Conservation (phyloP, 2,797 vertebrate genomes). For the Apogon talboti region DNA sequence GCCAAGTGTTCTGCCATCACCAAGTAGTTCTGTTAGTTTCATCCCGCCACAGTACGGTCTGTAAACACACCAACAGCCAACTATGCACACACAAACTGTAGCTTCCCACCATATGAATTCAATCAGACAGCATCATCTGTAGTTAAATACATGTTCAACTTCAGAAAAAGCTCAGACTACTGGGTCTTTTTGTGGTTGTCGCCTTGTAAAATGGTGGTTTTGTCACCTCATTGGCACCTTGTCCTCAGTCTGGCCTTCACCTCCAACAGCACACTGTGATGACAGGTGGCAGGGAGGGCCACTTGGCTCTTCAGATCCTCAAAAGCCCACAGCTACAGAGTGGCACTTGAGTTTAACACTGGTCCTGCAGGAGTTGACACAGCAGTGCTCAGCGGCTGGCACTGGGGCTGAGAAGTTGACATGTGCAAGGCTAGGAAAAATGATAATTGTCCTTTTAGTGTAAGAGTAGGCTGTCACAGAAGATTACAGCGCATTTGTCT, state of each 20-base stretch:
- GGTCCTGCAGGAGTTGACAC: slow-evolving; percentile 20
- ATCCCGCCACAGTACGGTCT: slow-evolving; percentile 30
- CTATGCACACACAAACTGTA: background rate
- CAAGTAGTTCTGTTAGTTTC: slow-evolving; percentile 2
- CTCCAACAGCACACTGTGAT: slow-evolving; percentile 56
- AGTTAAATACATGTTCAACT: background rate
- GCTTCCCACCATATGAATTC: slow-evolving; percentile 24
- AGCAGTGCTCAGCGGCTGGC: background rate
- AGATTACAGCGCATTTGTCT: background rate
- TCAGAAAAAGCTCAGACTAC: background rate
- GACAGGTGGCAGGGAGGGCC: slow-evolving; percentile 73
- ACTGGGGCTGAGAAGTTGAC: slow-evolving; percentile 6
- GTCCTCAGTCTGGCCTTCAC: slow-evolving; percentile 30
- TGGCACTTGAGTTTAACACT: slow-evolving; percentile 54
- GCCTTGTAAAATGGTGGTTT: slow-evolving; percentile 52
- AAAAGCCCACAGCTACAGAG: slow-evolving; percentile 50
- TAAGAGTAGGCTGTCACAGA: background rate
- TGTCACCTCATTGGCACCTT: slow-evolving; percentile 57
- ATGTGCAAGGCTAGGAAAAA: background rate
- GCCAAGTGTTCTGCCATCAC: background rate
- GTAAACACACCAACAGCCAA: slow-evolving; percentile 32
- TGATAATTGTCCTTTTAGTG: background rate
- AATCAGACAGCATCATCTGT: slow-evolving; percentile 25
- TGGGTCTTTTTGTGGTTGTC: slow-evolving; percentile 7
- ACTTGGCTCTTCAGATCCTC: slow-evolving; percentile 60